Evolutionary conservation across 2,888 invertebrate genomes (phyloP).

Genomic region (Perdita meconis): DNA sequence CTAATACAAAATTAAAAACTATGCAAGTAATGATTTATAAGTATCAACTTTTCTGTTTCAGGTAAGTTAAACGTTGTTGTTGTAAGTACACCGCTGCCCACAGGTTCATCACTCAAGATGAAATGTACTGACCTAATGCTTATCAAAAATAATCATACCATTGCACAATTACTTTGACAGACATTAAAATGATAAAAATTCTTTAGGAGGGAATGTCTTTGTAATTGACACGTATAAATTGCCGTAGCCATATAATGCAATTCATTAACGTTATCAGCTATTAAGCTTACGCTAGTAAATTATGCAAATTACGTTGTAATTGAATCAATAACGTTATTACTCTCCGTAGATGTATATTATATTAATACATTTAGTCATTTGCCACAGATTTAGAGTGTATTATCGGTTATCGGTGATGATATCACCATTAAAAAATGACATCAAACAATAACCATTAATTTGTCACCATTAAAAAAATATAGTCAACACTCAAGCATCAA

Average conservation of each 20-base stretch:
- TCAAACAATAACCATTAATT: no score
- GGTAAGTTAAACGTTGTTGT: constrained; percentile 10
- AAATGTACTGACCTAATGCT: neutral
- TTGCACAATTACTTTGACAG: neutral
- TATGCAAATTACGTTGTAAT: constrained; percentile 64
- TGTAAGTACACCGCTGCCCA: no score
- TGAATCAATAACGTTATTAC: constrained; percentile 65
- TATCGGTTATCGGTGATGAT: no score
- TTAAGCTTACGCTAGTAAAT: constrained; percentile 49
- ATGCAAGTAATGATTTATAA: no score
- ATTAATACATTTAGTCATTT: neutral
- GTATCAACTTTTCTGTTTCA: constrained; percentile 6
- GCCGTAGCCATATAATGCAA: constrained; percentile 50
- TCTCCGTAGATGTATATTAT: constrained; percentile 42
- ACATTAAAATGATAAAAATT: neutral
- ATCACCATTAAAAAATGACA: no score
- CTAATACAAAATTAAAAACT: no score
- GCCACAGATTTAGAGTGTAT: no score
- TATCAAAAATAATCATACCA: neutral
- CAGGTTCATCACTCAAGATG: neutral
- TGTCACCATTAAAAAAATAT: no score
- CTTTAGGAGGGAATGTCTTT: neutral
- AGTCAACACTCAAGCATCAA: no score
- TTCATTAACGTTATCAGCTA: constrained; percentile 65
- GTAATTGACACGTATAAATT: constrained; percentile 40